Evolutionary conservation across 2,797 vertebrate genomes (phyloP).

Genomic region (Schizopygopsis malacanthus): DNA sequence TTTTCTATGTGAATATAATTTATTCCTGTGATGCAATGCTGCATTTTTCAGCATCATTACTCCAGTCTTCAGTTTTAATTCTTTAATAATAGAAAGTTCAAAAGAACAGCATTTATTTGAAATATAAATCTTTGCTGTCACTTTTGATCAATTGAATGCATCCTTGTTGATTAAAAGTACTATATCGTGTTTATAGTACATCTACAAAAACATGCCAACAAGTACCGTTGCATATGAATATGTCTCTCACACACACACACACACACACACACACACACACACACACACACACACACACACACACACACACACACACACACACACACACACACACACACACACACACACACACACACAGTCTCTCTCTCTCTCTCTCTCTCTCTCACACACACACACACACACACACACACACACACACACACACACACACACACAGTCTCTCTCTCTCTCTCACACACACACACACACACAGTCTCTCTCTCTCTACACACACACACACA

Average conservation of each 20-base stretch:
- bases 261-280: background rate
- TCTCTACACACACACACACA: background rate
- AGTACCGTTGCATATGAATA: background rate
- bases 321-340: no score
- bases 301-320: background rate
- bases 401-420: background rate
- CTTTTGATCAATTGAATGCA: background rate
- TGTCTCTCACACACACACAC: background rate
- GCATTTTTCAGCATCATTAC: background rate
- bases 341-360: no score
- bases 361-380: no score
- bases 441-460: background rate
- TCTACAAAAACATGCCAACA: background rate
- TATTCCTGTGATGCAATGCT: background rate
- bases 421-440: background rate
- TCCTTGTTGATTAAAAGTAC: background rate
- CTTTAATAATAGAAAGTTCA: no score
- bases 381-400: conserved; percentile 6
- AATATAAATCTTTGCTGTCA: background rate
- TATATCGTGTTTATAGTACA: background rate
- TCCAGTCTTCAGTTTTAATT: background rate
- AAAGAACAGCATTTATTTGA: background rate
- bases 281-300: no score
- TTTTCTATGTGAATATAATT: background rate
- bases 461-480: background rate